These are phyloP conservation scores for Meda fulgida DNA, from an alignment of 2,797 vertebrate species.

Conservation along the genomic window DNA sequence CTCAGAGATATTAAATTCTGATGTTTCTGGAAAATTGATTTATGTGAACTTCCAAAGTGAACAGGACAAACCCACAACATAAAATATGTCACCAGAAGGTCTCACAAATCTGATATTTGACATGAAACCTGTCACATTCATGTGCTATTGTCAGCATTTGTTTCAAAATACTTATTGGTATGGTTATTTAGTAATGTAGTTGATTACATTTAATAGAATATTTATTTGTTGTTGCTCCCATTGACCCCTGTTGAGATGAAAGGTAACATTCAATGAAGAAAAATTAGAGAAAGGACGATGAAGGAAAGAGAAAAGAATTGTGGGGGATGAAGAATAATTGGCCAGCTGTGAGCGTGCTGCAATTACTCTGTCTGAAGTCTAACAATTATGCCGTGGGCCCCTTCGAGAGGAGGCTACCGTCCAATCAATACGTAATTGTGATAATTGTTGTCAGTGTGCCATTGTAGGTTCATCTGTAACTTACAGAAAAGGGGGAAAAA, in stretches of 20 bases:
- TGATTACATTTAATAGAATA: constrained; percentile 60
- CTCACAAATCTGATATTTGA: background rate
- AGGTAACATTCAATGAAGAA: constrained; percentile 65
- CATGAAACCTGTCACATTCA: background rate
- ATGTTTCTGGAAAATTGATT: background rate
- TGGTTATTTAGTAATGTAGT: constrained; percentile 30
- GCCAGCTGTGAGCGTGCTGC: constrained; percentile 77
- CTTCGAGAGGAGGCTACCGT: constrained; percentile 70
- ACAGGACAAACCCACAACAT: background rate
- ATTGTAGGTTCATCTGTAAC: constrained; percentile 68
- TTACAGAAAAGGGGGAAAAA: constrained; percentile 70
- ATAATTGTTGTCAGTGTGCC: constrained; percentile 79
- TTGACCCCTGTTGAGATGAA: constrained; percentile 70
- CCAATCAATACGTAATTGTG: constrained; percentile 84
- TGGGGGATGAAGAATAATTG: constrained; percentile 77
- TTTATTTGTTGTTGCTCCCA: constrained; percentile 66
- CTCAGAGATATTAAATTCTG: background rate
- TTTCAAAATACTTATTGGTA: constrained; percentile 34
- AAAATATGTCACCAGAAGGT: background rate
- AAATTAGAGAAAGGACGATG: constrained; percentile 24
- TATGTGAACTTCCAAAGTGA: background rate
- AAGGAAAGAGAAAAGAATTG: constrained; percentile 70
- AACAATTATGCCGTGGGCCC: constrained; percentile 79
- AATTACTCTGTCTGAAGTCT: constrained; percentile 82
- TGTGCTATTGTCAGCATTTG: background rate